Conservation (phyloP, 2,888 invertebrate genomes). For the Torymus tubicola region DNA sequence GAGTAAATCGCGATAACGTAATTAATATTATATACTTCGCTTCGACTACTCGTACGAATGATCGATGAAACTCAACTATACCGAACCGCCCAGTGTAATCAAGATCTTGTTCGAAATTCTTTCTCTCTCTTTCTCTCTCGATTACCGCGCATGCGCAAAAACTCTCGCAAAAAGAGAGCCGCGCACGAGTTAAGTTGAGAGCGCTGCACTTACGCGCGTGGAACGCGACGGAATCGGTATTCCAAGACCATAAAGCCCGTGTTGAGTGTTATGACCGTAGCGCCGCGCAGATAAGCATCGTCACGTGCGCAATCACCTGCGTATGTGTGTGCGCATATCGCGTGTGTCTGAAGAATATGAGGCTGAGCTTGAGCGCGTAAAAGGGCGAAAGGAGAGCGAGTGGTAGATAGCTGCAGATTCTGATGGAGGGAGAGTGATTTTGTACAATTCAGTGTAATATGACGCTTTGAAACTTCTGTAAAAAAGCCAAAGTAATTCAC, state of each 20-base stretch:
- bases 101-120: slow-evolving; percentile 13
- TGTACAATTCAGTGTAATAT: too few species aligned
- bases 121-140: too few species aligned
- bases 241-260: slow-evolving; percentile 15
- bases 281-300: slow-evolving; percentile 37
- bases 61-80: slow-evolving; percentile 10
- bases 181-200: slow-evolving; percentile 12
- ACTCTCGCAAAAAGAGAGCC: background rate
- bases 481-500: too few species aligned
- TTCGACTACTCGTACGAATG: background rate
- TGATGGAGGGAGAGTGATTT: too few species aligned
- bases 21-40: slow-evolving; percentile 6
- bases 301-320: slow-evolving; percentile 17
- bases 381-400: too few species aligned
- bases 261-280: background rate
- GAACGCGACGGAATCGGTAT: slow-evolving; percentile 32
- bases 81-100: background rate
- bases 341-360: background rate
- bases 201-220: background rate
- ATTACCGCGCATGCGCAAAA: background rate
- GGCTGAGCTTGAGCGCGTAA: background rate
- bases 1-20: background rate
- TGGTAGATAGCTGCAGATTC: too few species aligned
- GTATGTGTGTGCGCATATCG: background rate
- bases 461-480: too few species aligned